phyloP scores from a whole-genome alignment of 1,140 invertebrate genomes.

The Atta cephalotes region DNA sequence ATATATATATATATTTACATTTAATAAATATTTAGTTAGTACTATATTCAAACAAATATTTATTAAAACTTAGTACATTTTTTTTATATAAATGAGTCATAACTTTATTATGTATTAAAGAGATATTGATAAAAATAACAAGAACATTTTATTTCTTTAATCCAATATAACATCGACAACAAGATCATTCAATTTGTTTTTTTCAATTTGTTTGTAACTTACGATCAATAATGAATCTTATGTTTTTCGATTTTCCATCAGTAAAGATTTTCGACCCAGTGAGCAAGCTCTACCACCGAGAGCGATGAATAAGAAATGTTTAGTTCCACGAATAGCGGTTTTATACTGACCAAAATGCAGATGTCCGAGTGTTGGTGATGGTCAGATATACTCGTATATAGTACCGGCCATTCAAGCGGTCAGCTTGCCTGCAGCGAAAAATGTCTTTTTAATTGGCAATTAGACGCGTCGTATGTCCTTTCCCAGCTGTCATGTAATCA shows the following conservation, averaged over 20 bases:
- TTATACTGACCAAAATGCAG: conserved; percentile 61
- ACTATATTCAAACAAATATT: too few relatives aligned
- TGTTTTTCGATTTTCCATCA: conserved; percentile 13
- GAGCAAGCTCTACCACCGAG: background rate
- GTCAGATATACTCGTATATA: conserved; percentile 36
- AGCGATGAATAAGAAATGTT: conserved; percentile 42
- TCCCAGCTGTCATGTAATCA: conserved; percentile 79
- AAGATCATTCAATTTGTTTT: background rate
- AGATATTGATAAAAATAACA: background rate
- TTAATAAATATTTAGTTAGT: too few relatives aligned
- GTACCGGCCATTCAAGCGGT: conserved; percentile 50
- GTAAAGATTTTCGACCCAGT: background rate
- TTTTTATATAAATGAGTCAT: background rate
- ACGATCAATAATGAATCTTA: background rate
- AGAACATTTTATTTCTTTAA: background rate
- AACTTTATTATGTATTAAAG: background rate
- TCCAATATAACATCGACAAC: background rate
- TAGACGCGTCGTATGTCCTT: conserved; percentile 79
- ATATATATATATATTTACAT: too few relatives aligned
- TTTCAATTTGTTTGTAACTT: background rate
- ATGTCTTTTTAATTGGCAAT: conserved; percentile 86
- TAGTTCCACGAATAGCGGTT: conserved; percentile 12
- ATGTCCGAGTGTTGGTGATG: conserved; percentile 65
- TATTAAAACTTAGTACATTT: too few relatives aligned
- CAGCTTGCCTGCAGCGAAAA: conserved; percentile 74